A percentile compares a stretch with the other conserved stretches of the same genome.
Evolutionary conservation across 2,113 vertebrate genomes (phyloP).

Genomic region (Ceuthmochares aereus): DNA sequence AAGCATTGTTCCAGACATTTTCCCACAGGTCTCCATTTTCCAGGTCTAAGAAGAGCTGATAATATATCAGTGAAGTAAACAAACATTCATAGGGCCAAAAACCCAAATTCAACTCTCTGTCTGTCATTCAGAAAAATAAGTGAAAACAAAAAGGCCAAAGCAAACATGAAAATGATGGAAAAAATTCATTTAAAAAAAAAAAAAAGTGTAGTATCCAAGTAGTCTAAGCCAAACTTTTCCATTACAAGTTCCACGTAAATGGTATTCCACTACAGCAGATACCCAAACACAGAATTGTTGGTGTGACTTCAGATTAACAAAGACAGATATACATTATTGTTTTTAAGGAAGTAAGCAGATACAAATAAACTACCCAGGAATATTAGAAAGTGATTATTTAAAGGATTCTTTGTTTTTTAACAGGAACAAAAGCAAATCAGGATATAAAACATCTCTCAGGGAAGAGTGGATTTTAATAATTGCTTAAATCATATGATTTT

Average conservation of each 20-base stretch:
- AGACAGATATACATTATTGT: not conserved
- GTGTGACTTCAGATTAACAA: not conserved
- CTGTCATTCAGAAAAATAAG: not conserved
- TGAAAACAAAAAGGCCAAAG: accelerated
- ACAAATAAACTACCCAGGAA: not conserved
- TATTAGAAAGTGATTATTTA: not conserved
- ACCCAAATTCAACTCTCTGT: not conserved
- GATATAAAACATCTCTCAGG: not conserved
- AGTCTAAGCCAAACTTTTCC: not conserved
- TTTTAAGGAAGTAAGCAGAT: not conserved
- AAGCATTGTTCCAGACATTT: not conserved
- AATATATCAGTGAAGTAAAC: not conserved
- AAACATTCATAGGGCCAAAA: not conserved
- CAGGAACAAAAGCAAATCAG: not conserved
- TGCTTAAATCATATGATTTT: not conserved
- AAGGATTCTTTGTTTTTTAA: not conserved
- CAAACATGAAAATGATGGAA: not conserved
- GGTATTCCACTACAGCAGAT: not conserved
- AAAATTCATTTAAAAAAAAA: not conserved
- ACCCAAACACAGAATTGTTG: not conserved
- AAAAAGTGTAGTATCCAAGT: not conserved
- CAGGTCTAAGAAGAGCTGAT: not conserved
- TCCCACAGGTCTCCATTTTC: not conserved
- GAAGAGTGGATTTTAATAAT: not conserved
- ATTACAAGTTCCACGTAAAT: not conserved